phyloP scores from a whole-genome alignment of 2,113 vertebrate genomes.

The Pantherophis guttatus region DNA sequence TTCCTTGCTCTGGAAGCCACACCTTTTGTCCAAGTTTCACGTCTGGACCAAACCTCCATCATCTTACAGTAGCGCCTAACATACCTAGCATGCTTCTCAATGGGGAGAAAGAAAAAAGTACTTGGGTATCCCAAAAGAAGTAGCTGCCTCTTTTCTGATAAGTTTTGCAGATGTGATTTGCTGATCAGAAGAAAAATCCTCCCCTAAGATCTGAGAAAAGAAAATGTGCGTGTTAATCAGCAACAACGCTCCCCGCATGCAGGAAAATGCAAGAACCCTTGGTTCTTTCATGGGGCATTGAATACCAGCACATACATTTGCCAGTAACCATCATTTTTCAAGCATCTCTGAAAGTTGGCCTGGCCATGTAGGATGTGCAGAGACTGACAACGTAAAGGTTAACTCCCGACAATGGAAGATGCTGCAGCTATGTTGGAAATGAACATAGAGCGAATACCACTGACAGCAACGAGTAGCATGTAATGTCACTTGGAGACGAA shows the following conservation, averaged over 20 bases:
- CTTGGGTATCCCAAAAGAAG: background rate
- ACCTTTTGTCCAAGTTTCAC: background rate
- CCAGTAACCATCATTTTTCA: background rate
- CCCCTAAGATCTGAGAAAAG: background rate
- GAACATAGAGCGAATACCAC: background rate
- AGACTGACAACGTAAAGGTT: constrained; percentile 25
- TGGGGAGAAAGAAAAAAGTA: background rate
- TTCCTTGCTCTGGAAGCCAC: background rate
- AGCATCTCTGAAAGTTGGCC: background rate
- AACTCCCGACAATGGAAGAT: background rate
- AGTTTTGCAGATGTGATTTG: background rate
- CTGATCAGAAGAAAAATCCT: background rate
- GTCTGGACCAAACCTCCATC: background rate
- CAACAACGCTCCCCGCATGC: background rate
- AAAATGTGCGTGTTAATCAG: background rate
- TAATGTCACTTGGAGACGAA: constrained; percentile 9
- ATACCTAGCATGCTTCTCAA: background rate
- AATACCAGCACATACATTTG: background rate
- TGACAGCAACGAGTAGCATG: constrained; percentile 7
- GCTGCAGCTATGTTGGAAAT: background rate
- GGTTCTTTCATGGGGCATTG: background rate
- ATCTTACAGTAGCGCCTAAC: background rate
- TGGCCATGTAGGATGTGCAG: background rate
- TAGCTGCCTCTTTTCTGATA: background rate
- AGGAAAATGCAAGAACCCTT: background rate